phyloP scores from a whole-genome alignment of 2,113 vertebrate species.

The Archocentrus centrarchus region DNA sequence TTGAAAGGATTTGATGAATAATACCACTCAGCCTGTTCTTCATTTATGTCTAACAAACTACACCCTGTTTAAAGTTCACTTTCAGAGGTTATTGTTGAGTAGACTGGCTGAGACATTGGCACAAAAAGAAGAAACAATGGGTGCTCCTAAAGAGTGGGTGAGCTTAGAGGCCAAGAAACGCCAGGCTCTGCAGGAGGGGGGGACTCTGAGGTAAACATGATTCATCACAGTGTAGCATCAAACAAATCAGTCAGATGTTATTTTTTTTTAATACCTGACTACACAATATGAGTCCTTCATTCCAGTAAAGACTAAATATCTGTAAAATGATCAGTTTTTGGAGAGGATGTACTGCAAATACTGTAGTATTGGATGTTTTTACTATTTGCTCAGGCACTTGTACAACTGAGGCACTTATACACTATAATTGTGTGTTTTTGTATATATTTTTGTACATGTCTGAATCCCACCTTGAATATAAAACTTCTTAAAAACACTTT shows the following conservation, averaged over 20 bases:
- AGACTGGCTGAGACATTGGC: conserved; percentile 63
- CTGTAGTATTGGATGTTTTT: neutral
- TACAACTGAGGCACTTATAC: neutral
- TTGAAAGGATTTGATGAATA: neutral
- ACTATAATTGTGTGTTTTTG: neutral
- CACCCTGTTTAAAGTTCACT: conserved; percentile 54
- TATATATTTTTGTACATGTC: neutral
- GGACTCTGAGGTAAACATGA: conserved; percentile 75
- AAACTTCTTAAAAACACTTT: too few relatives aligned
- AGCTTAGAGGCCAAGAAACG: conserved; percentile 74
- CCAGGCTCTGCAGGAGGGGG: conserved; percentile 79
- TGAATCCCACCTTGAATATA: too few relatives aligned
- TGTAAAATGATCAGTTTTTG: neutral
- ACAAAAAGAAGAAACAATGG: conserved; percentile 63
- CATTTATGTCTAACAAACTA: neutral
- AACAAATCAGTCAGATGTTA: neutral
- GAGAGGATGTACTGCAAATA: neutral
- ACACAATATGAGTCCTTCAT: accelerated
- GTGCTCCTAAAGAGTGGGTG: conserved; percentile 72
- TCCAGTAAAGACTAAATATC: neutral
- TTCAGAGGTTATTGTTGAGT: conserved; percentile 67
- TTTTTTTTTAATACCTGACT: neutral
- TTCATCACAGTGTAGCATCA: neutral
- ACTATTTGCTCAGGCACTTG: neutral
- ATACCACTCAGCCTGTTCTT: neutral